A percentile compares a stretch with the other conserved stretches of the same genome.
These are phyloP conservation scores for Gortyna flavago DNA, from an alignment of 2,888 invertebrate species.

Conservation along the genomic window DNA sequence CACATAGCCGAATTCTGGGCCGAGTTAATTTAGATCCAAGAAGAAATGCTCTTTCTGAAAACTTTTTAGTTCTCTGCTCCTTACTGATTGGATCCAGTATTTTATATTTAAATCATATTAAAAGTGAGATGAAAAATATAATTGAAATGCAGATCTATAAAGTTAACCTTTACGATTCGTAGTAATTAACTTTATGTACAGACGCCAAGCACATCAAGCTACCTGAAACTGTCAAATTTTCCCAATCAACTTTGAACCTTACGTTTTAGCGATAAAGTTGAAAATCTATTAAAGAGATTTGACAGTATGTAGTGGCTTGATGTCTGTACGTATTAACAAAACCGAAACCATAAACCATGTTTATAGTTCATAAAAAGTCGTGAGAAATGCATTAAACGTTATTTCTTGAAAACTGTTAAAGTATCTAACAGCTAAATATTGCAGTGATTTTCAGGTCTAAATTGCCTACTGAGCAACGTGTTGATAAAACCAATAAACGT, in stretches of 20 bases:
- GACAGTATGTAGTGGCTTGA: too few species aligned
- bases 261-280: too few species aligned
- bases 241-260: too few species aligned
- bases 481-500: neutral
- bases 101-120: neutral
- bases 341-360: conserved; percentile 19
- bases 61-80: too few species aligned
- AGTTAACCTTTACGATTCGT: neutral
- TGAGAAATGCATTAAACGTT: conserved; percentile 19
- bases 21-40: too few species aligned
- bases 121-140: neutral
- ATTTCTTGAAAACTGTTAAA: neutral
- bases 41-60: too few species aligned
- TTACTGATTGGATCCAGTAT: neutral
- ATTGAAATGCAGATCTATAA: conserved; percentile 1
- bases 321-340: neutral
- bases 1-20: too few species aligned
- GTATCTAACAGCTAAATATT: neutral
- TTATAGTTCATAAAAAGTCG: conserved; percentile 40
- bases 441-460: neutral
- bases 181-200: conserved; percentile 26
- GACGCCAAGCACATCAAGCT: too few species aligned
- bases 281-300: too few species aligned
- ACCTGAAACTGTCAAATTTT: too few species aligned
- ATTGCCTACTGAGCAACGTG: neutral